Base-by-base conservation (phyloP, 2,888 invertebrate species). In the Homarus gammarus region DNA sequence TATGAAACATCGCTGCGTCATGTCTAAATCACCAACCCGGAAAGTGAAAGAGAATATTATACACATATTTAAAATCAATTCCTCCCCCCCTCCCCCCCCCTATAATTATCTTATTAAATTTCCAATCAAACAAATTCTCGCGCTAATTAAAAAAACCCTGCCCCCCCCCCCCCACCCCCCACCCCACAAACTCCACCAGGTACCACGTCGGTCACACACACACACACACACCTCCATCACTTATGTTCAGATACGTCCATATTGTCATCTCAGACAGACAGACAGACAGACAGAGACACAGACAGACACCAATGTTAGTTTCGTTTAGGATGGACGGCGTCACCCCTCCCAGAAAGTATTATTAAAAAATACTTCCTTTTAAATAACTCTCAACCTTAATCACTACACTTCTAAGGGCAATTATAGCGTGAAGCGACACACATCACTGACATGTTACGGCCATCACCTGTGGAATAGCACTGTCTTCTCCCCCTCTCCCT, bases 401-500 rank as follows among this genome's bases (percentile, higher is more conserved):
- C 22, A 31, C 12, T 33, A 12, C 10, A 31, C 22, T 75, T 38
- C 27, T n/a, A 31, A 75, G 15, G 44, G 75, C 6, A 15, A 27
- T 5, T 3, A 61, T 56, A 33, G 1, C 1, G 56, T 2, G 36
- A 31, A 31, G n/a, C n/a, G n/a, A n/a, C n/a, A n/a, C n/a, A n/a
- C n/a, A n/a, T n/a, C n/a, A n/a, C n/a, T n/a, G n/a, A n/a, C n/a
- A n/a, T n/a, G n/a, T n/a, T n/a, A n/a, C n/a, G n/a, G n/a, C n/a
- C n/a, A n/a, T n/a, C n/a, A n/a, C n/a, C n/a, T n/a, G n/a, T n/a
- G n/a, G n/a, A n/a, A n/a, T n/a, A n/a, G n/a, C n/a, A n/a, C n/a
- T n/a, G 27, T 6, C 3, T n/a, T 22, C 27, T 27, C 64, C 5
- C 64, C n/a, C 93, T 93, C 93, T 93, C 93, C 93, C 93, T 93